Percentiles rank a stretch among this genome's conserved stretches.
Conservation (phyloP, 2,888 invertebrate genomes). For the Polylopha cassiicola region DNA sequence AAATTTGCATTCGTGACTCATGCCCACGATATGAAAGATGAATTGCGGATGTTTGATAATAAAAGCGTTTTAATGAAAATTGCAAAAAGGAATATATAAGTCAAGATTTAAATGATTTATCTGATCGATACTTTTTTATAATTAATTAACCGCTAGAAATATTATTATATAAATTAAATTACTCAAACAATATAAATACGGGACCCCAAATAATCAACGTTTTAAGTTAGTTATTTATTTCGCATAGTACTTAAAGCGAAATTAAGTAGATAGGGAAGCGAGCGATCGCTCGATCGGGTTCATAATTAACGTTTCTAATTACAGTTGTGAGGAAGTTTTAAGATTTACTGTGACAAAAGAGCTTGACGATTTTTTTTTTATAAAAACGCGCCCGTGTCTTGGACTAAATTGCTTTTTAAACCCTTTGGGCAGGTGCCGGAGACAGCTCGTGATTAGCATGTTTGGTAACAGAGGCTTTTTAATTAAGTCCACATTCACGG, state of each 20-base stretch:
- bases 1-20: constrained; percentile 37
- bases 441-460: constrained; percentile 19
- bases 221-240: constrained; percentile 5
- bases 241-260: constrained; percentile 6
- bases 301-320: constrained; percentile 32
- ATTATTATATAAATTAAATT: background rate
- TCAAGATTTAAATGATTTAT: no score
- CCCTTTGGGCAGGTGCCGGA: constrained; percentile 14
- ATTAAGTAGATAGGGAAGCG: constrained; percentile 27
- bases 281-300: constrained; percentile 29
- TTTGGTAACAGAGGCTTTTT: constrained; percentile 6
- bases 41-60: constrained; percentile 1
- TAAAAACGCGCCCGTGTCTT: constrained; percentile 15
- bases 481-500: constrained; percentile 13
- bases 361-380: constrained; percentile 19
- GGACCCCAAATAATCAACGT: background rate
- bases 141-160: no score
- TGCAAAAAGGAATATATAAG: no score
- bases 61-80: background rate
- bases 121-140: no score
- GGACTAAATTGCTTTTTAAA: constrained; percentile 21
- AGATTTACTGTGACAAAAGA: constrained; percentile 31
- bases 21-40: constrained; percentile 13
- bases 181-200: background rate
- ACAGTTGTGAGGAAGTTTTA: constrained; percentile 30